Conservation (phyloP, 2,797 vertebrate genomes). For the Eulemur albifrons region DNA sequence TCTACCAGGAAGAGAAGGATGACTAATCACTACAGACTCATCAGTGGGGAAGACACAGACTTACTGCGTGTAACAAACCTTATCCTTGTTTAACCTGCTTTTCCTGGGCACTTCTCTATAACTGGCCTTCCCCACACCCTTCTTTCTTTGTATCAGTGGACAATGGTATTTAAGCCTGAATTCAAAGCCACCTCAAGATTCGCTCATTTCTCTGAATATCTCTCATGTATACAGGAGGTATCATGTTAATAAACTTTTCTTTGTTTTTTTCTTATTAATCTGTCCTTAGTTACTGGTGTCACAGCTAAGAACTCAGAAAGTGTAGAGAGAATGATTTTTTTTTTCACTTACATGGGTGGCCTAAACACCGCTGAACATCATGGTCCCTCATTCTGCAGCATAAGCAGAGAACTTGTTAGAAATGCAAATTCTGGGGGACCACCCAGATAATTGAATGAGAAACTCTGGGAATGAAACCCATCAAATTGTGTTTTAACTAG, state of each 20-base stretch:
- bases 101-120: background rate
- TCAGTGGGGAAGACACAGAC: background rate
- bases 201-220: background rate
- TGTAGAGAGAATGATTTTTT: background rate
- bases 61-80: background rate
- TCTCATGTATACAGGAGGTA: background rate
- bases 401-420: background rate
- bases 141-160: background rate
- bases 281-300: background rate
- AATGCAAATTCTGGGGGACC: background rate
- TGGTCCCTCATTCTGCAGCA: background rate
- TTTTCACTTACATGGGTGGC: background rate
- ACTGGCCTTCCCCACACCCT: background rate
- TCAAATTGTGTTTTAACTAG: no score
- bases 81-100: background rate
- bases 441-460: background rate
- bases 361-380: background rate
- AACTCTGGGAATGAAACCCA: background rate
- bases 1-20: background rate
- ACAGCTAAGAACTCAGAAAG: background rate
- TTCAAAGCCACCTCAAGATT: background rate
- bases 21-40: no score
- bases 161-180: background rate
- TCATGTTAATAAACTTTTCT: background rate
- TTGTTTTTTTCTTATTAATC: background rate